A percentile compares a stretch with the other conserved stretches of the same genome.
Conservation (phyloP, 1,140 invertebrate genomes). For the Bursaphelenchus mucronatus region DNA sequence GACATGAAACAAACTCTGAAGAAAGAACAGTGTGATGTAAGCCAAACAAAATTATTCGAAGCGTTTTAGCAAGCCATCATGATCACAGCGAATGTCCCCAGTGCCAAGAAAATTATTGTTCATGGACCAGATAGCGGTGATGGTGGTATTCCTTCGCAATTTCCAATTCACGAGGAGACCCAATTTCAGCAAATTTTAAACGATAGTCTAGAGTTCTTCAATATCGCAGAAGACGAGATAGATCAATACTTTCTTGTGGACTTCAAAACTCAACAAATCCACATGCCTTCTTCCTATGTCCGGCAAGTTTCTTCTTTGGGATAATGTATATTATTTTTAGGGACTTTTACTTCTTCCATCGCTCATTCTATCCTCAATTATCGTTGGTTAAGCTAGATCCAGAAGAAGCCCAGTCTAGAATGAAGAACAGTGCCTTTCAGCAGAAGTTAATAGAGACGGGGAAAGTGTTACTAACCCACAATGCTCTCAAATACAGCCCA, state of each 20-base stretch:
- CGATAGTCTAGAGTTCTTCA: slow-evolving; percentile 94
- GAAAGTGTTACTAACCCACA: slow-evolving; percentile 69
- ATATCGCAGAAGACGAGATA: slow-evolving; percentile 82
- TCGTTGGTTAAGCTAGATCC: slow-evolving; percentile 88
- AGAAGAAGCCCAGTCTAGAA: slow-evolving; percentile 76
- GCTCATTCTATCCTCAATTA: slow-evolving; percentile 93
- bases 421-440: slow-evolving; percentile 81
- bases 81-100: slow-evolving; percentile 94
- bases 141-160: slow-evolving; percentile 84
- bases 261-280: slow-evolving; percentile 85
- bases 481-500: slow-evolving; percentile 63
- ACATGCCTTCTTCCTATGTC: slow-evolving; percentile 46
- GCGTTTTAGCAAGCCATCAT: slow-evolving; percentile 74
- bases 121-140: slow-evolving; percentile 83
- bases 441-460: slow-evolving; percentile 95
- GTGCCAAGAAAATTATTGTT: slow-evolving; percentile 96
- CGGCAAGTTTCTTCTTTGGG: slow-evolving; percentile 22
- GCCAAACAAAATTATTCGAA: slow-evolving; percentile 7
- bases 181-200: slow-evolving; percentile 90
- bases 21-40: slow-evolving; percentile 93
- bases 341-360: slow-evolving; percentile 97
- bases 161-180: slow-evolving; percentile 96
- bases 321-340: slow-evolving; percentile 60
- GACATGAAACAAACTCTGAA: slow-evolving; percentile 95
- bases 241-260: slow-evolving; percentile 90